These are phyloP conservation scores for Aromia moschata DNA, from an alignment of 2,888 invertebrate genomes.

Conservation along the genomic window DNA sequence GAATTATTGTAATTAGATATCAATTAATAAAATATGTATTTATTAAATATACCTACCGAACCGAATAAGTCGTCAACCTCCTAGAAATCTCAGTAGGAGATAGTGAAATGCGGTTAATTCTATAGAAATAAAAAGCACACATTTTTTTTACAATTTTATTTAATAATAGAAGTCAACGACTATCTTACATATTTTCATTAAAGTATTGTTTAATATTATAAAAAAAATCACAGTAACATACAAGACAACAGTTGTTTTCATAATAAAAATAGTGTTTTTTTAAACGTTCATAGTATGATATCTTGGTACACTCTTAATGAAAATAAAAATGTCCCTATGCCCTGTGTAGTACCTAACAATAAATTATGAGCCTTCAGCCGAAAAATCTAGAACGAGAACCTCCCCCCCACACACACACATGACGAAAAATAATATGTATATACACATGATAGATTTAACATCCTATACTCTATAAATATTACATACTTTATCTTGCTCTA, in stretches of 20 bases:
- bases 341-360: slow-evolving; percentile 44
- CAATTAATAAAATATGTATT: too few species aligned
- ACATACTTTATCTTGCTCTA: neutral
- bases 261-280: slow-evolving; percentile 57
- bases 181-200: slow-evolving; percentile 21
- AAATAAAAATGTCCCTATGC: slow-evolving; percentile 45
- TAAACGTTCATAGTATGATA: slow-evolving; percentile 38
- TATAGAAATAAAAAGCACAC: neutral
- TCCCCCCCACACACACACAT: neutral
- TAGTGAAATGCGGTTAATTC: too few species aligned
- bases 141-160: slow-evolving; percentile 1
- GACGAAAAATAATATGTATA: too few species aligned
- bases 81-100: too few species aligned
- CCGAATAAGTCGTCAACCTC: too few species aligned
- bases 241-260: slow-evolving; percentile 51
- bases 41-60: too few species aligned
- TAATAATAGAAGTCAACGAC: slow-evolving; percentile 7
- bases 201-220: slow-evolving; percentile 35
- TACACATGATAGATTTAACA: too few species aligned
- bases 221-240: slow-evolving; percentile 53
- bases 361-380: neutral
- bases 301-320: slow-evolving; percentile 55
- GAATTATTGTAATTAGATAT: too few species aligned
- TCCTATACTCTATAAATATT: slow-evolving; percentile 13
- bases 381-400: neutral